Percentiles rank a stretch among this genome's conserved stretches.
phyloP scores from a whole-genome alignment of 1,140 invertebrate genomes.

The Bombus impatiens region DNA sequence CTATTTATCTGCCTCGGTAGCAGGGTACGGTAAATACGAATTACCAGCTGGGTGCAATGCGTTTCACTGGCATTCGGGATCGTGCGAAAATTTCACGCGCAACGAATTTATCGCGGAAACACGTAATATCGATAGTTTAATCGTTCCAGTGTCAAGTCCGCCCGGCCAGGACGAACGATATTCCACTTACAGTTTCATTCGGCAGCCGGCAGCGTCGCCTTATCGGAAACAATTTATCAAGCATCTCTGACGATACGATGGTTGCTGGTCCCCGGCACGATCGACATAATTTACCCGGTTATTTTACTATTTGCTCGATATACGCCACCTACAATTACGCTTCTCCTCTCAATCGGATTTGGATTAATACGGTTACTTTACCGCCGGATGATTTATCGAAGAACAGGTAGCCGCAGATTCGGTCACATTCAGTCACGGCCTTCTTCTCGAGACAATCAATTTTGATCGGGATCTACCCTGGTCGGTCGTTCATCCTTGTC shows the following conservation, averaged over 20 bases:
- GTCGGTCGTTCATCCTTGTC: slow-evolving; percentile 66
- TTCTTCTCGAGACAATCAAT: slow-evolving; percentile 57
- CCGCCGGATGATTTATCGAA: slow-evolving; percentile 55
- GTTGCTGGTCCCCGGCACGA: slow-evolving; percentile 12
- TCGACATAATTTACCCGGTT: slow-evolving; percentile 53
- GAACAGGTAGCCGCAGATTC: slow-evolving; percentile 31
- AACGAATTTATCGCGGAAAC: slow-evolving; percentile 16
- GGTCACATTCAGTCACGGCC: slow-evolving; percentile 46
- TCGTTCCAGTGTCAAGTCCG: neutral
- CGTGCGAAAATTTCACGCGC: neutral
- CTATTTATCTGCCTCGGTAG: neutral
- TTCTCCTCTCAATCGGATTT: neutral
- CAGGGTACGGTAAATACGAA: neutral
- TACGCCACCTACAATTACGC: slow-evolving; percentile 19
- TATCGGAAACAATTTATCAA: slow-evolving; percentile 44
- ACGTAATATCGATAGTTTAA: slow-evolving; percentile 29
- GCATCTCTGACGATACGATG: slow-evolving; percentile 34
- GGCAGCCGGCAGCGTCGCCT: neutral
- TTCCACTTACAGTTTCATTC: slow-evolving; percentile 38
- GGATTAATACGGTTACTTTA: slow-evolving; percentile 54
- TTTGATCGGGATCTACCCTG: slow-evolving; percentile 64
- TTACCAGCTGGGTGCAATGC: neutral
- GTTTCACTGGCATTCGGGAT: neutral
- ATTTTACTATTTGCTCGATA: slow-evolving; percentile 56
- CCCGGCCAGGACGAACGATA: neutral